Evolutionary conservation across 2,797 vertebrate genomes (phyloP).

Genomic region (Leucoraja ocellata): DNA sequence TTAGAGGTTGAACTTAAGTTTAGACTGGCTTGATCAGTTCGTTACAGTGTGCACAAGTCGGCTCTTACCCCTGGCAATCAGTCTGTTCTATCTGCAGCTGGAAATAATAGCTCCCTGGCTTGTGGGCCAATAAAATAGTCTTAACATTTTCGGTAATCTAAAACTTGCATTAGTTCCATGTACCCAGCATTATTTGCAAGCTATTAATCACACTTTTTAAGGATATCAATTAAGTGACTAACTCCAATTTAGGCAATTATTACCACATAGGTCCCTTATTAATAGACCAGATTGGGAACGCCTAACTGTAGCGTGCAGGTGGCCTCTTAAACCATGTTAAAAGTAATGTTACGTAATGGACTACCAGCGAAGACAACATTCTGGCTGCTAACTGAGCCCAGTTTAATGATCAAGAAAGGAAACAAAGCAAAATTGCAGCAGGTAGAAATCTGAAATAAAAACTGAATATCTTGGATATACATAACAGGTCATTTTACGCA

Average conservation of each 20-base stretch:
- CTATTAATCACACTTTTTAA: conserved; percentile 25
- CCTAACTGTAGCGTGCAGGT: background rate
- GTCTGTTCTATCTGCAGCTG: background rate
- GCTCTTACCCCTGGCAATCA: background rate
- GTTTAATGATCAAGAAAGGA: background rate
- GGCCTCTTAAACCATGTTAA: background rate
- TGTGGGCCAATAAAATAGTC: background rate
- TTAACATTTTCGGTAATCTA: background rate
- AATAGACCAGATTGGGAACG: conserved; percentile 6
- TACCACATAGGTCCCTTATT: background rate
- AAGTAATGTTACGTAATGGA: background rate
- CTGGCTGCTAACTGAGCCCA: background rate
- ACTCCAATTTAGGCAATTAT: background rate
- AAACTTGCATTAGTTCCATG: background rate
- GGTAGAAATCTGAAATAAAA: no score
- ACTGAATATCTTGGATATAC: no score
- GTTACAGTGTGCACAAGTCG: background rate
- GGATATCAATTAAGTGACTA: background rate
- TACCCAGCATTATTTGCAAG: background rate
- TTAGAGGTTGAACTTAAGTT: background rate
- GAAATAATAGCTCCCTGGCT: background rate
- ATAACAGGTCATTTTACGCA: no score
- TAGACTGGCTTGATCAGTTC: background rate
- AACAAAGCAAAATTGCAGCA: no score
- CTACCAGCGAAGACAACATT: background rate